Conservation (phyloP, 37 sponge, comb jelly and placozoan genomes). For the Chondrosia reniformis region DNA sequence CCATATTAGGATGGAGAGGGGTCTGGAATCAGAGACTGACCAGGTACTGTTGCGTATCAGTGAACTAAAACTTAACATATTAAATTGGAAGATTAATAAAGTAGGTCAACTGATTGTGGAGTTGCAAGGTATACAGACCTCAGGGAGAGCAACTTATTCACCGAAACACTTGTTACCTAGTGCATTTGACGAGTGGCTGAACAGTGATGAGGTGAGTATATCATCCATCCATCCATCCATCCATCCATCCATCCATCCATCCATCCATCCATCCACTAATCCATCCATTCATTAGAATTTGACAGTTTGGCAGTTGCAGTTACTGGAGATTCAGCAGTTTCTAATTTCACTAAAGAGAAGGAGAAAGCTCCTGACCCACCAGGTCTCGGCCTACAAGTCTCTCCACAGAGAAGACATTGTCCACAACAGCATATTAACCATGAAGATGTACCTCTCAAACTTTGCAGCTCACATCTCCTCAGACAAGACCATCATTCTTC, state of each 20-base stretch:
- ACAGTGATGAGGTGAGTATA: neutral
- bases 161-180: neutral
- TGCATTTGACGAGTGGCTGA: neutral
- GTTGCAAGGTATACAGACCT: neutral
- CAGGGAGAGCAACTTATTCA: neutral
- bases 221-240: neutral
- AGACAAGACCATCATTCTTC: neutral
- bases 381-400: too few relatives aligned
- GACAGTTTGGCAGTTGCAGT: neutral
- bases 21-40: neutral
- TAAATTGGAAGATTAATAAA: neutral
- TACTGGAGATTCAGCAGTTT: neutral
- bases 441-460: neutral
- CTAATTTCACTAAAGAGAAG: neutral
- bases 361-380: neutral
- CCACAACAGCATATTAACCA: neutral
- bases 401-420: neutral
- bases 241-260: neutral
- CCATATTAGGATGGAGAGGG: neutral
- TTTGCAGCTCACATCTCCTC: neutral
- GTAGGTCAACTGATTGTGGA: neutral
- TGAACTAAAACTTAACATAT: neutral
- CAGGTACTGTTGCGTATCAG: conserved; percentile 1
- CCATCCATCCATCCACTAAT: neutral
- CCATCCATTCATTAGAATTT: neutral